phyloP scores from a whole-genome alignment of 2,888 invertebrate genomes.

The Tenthredo amoena region DNA sequence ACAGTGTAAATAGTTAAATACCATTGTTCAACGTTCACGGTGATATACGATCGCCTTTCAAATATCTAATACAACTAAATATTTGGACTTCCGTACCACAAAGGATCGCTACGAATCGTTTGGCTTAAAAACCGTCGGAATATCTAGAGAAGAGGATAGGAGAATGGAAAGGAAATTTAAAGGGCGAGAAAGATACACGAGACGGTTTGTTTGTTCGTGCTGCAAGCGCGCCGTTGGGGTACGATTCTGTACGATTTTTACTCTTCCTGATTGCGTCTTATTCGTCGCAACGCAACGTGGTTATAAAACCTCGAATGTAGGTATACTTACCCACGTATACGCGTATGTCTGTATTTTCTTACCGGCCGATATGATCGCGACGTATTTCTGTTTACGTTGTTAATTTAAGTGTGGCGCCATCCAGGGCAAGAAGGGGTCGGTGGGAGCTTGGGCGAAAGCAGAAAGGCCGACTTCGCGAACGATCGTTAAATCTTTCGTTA shows the following conservation, averaged over 20 bases:
- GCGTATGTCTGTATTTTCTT: neutral
- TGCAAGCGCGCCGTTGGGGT: neutral
- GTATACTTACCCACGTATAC: neutral
- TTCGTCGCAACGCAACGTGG: neutral
- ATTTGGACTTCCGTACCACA: constrained; percentile 52
- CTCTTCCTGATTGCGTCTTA: neutral
- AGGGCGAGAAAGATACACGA: neutral
- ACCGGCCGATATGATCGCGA: constrained; percentile 11
- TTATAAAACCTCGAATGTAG: neutral
- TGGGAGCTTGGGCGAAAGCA: constrained; percentile 4
- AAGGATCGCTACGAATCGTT: constrained; percentile 9
- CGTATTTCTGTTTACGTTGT: constrained; percentile 47
- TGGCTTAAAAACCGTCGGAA: neutral
- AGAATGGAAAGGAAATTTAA: neutral
- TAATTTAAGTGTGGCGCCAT: constrained; percentile 48
- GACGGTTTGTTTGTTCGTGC: constrained; percentile 14
- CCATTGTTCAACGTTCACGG: neutral
- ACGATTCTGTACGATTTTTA: neutral
- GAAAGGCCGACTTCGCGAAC: constrained; percentile 57
- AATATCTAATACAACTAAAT: constrained; percentile 54
- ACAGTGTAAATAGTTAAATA: constrained; percentile 53
- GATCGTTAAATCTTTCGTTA: constrained; percentile 70
- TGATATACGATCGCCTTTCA: constrained; percentile 52
- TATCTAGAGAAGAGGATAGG: too few species aligned
- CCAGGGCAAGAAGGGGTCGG: constrained; percentile 6